Evolutionary conservation across 2,113 vertebrate genomes (phyloP), one percentile per base, ranked within the genome.

Genomic region (Ictidomys tridecemlineatus): DNA sequence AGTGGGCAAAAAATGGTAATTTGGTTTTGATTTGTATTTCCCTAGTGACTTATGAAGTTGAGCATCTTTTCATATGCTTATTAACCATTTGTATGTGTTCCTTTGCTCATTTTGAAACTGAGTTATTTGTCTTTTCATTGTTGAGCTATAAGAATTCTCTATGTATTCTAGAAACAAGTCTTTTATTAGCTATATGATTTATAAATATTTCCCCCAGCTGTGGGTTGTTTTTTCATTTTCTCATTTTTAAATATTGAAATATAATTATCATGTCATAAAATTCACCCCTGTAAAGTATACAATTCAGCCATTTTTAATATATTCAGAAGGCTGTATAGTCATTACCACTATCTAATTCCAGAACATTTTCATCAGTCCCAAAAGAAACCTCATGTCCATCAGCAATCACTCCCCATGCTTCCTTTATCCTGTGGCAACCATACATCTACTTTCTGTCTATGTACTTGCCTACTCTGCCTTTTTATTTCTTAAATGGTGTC

Each of bases 11-110:
- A 85, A 93, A 61, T 63, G 20, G 48, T 42, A 56, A 53, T 73
- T 95, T 80, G 74, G 30, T 79, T 91, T 91, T 86, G 58, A 65
- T 80, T 86, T 86, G 82, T 42, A 53, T 80, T 73, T 85, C 42
- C 63, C 14, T 69, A 69, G 4, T 34, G 32, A 12, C 67, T 69
- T 34, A 34, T 69, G 67, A 69, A 34, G 67, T 69, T 69, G 30
- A 69, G 67, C 32, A 16, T 69, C 32, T 69, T 69, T 69, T 69
- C 67, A 69, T 69, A 32, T 69, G 24, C 61, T 63, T 63, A 63
- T 63, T 63, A 63, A 63, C 24, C 22, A 73, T 93, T 89, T 83
- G 9, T 67, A 37, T 80, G 5, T 61, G 53, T 89, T 90, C 63
- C 67, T 93, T 85, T 91, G 37, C 20, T 10, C 13, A 58, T 93